Conservation (phyloP, 2,113 vertebrate species). For the Oenanthe melanoleuca region DNA sequence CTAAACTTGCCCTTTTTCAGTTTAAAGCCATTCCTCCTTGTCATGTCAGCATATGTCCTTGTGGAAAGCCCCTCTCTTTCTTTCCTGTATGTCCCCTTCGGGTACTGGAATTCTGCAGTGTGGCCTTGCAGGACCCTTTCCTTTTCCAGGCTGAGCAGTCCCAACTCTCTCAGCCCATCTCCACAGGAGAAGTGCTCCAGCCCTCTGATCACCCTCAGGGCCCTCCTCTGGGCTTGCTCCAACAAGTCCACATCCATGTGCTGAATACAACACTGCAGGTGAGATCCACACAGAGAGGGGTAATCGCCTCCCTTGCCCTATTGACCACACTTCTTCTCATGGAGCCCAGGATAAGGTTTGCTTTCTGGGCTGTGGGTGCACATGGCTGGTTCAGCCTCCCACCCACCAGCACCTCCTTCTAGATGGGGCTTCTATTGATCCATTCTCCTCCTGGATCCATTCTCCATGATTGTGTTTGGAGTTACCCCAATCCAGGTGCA, state of each 20-base stretch:
- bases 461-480: not conserved
- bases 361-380: not conserved
- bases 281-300: not conserved
- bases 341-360: not conserved
- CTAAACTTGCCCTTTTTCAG: not conserved
- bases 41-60: not conserved
- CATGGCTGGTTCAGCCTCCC: not conserved
- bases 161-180: not conserved
- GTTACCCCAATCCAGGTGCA: not conserved
- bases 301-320: not conserved
- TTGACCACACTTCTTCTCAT: not conserved
- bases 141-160: not conserved
- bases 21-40: not conserved
- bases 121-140: not conserved
- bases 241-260: not conserved
- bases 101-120: not conserved
- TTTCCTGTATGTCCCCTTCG: fast-evolving
- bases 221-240: not conserved
- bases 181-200: not conserved
- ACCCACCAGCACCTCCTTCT: not conserved
- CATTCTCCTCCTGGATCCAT: not conserved
- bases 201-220: not conserved
- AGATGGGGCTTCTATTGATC: fast-evolving
- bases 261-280: not conserved
- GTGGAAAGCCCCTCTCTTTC: not conserved